These are phyloP conservation scores for Hypercompe scribonia DNA, from an alignment of 2,888 invertebrate species.

Conservation along the genomic window DNA sequence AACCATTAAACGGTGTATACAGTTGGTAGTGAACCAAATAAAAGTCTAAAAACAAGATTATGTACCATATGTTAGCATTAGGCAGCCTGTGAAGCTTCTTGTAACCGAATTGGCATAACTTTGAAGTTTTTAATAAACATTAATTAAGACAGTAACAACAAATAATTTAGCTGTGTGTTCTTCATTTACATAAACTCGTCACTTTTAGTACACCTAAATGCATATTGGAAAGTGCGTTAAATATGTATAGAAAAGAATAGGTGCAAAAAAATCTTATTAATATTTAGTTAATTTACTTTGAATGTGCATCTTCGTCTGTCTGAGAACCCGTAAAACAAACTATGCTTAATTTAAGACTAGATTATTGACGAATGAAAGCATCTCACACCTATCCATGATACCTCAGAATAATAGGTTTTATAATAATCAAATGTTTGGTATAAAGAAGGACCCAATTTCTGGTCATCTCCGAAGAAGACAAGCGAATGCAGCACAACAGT, in stretches of 20 bases:
- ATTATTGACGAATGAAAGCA: no score
- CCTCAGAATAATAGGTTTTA: not conserved
- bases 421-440: constrained; percentile 5
- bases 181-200: not conserved
- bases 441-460: constrained; percentile 10
- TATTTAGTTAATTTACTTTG: not conserved
- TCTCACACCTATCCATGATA: no score
- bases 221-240: not conserved
- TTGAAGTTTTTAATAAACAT: no score
- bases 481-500: constrained; percentile 24
- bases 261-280: not conserved
- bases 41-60: no score
- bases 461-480: constrained; percentile 28
- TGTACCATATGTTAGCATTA: no score
- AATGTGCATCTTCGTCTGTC: not conserved
- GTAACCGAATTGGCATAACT: not conserved
- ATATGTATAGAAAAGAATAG: not conserved
- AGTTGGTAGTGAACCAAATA: no score
- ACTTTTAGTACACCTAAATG: not conserved
- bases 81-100: not conserved
- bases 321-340: not conserved
- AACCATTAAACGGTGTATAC: no score
- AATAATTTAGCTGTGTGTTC: no score
- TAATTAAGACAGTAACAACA: no score
- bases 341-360: not conserved